These are phyloP conservation scores for Parotocinclus haroldoi DNA, from an alignment of 2,797 vertebrate species.

Conservation along the genomic window DNA sequence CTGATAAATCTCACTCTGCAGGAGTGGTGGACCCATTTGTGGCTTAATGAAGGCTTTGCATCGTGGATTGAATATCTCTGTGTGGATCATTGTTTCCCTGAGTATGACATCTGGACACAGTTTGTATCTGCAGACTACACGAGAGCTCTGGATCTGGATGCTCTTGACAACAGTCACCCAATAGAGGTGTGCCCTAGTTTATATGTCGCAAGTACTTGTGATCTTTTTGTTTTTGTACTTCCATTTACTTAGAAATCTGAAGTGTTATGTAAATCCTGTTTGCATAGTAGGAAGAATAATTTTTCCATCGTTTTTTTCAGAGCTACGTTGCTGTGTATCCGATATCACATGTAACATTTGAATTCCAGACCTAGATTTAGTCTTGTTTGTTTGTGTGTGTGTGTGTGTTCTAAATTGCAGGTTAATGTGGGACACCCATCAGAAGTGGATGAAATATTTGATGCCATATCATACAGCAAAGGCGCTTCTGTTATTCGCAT, in stretches of 20 bases:
- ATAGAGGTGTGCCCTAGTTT: conserved; percentile 80
- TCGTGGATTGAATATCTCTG: conserved; percentile 99
- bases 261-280: not conserved
- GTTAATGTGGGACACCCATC: conserved; percentile 95
- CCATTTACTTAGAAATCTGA: not conserved
- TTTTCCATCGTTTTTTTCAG: conserved; percentile 20
- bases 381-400: conserved; percentile 15
- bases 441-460: conserved; percentile 99
- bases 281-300: conserved; percentile 17
- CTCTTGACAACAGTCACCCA: conserved; percentile 97
- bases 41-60: conserved; percentile 97
- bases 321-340: not conserved
- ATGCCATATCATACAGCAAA: conserved; percentile 99
- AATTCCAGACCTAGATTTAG: conserved; percentile 28
- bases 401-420: conserved; percentile 59
- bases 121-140: conserved; percentile 98
- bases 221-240: not conserved
- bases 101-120: conserved; percentile 99
- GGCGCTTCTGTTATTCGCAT: conserved; percentile 97
- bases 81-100: conserved; percentile 97
- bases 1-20: conserved; percentile 51
- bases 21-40: conserved; percentile 99
- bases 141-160: conserved; percentile 93
- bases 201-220: not conserved
- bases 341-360: no score